phyloP scores from a whole-genome alignment of 2,113 vertebrate species.

The Sinocyclocheilus rhinocerous region DNA sequence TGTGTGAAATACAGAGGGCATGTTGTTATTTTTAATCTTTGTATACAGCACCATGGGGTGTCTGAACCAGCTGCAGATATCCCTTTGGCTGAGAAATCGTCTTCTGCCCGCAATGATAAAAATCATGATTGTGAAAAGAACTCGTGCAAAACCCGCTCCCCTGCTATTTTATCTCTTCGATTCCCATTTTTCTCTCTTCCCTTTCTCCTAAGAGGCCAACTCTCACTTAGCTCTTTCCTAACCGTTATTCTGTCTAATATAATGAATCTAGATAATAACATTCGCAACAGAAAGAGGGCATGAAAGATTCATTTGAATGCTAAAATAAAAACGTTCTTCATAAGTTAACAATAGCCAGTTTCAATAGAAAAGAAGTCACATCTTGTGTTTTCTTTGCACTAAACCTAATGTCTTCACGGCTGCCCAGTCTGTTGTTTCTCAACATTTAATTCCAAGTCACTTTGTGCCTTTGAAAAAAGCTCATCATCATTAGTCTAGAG shows the following conservation, averaged over 20 bases:
- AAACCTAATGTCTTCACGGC: neutral
- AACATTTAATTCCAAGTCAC: constrained; percentile 41
- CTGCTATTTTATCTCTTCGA: constrained; percentile 12
- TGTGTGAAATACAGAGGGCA: constrained; percentile 14
- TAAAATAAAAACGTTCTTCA: neutral
- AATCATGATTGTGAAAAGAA: constrained; percentile 38
- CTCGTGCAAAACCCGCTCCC: neutral
- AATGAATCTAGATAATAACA: constrained; percentile 30
- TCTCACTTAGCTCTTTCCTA: neutral
- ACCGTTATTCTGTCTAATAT: neutral
- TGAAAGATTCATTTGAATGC: constrained; percentile 16
- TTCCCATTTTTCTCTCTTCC: neutral
- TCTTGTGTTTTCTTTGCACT: neutral
- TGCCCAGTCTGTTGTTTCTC: constrained; percentile 6
- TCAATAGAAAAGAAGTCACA: neutral
- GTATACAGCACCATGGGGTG: constrained; percentile 13
- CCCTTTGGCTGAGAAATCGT: constrained; percentile 26
- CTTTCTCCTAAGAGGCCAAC: neutral
- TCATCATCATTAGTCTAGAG: constrained; percentile 56
- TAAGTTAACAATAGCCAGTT: neutral
- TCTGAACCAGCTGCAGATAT: constrained; percentile 18
- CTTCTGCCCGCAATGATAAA: constrained; percentile 17
- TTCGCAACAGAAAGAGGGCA: constrained; percentile 12
- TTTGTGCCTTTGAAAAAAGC: constrained; percentile 49
- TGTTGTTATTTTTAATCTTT: constrained; percentile 32